phyloP scores from a whole-genome alignment of 2,113 vertebrate genomes.

The Brachionichthys hirsutus region DNA sequence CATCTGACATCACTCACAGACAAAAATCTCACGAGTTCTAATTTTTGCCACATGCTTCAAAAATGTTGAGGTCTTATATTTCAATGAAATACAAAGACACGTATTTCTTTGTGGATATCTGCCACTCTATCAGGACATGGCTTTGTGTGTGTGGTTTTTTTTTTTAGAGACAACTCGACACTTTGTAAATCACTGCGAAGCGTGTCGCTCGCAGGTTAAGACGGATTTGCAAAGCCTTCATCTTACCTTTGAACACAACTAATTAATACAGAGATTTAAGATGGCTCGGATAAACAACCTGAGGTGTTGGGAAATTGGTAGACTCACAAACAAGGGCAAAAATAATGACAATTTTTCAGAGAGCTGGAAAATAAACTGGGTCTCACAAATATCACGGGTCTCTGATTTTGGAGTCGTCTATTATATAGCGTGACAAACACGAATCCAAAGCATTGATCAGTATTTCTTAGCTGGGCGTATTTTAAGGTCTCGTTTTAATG shows the following conservation, averaged over 20 bases:
- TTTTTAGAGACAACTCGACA: slow-evolving; percentile 26
- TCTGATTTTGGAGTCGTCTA: slow-evolving; percentile 40
- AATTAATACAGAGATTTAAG: slow-evolving; percentile 66
- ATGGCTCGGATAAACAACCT: slow-evolving; percentile 64
- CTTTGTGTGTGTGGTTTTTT: slow-evolving; percentile 7
- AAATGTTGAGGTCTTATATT: slow-evolving; percentile 41
- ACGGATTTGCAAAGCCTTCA: slow-evolving; percentile 65
- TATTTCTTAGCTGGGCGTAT: slow-evolving; percentile 42
- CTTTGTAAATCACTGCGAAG: slow-evolving; percentile 64
- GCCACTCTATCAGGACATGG: slow-evolving; percentile 54
- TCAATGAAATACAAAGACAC: slow-evolving; percentile 43
- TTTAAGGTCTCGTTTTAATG: slow-evolving; percentile 59
- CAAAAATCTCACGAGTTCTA: slow-evolving; percentile 49
- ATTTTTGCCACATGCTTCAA: slow-evolving; percentile 45
- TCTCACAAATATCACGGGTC: slow-evolving; percentile 17
- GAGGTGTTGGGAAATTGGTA: slow-evolving; percentile 46
- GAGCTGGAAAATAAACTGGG: slow-evolving; percentile 47
- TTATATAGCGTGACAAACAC: slow-evolving; percentile 1
- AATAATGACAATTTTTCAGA: slow-evolving; percentile 53
- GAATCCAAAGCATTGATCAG: slow-evolving; percentile 47
- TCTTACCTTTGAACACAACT: slow-evolving; percentile 69
- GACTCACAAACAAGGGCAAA: slow-evolving; percentile 59
- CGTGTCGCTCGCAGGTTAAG: slow-evolving; percentile 58
- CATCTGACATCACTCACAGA: slow-evolving; percentile 49
- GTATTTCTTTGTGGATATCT: slow-evolving; percentile 61